phyloP scores from a whole-genome alignment of 2,797 vertebrate species.

The Hydrocynus forskahlii region DNA sequence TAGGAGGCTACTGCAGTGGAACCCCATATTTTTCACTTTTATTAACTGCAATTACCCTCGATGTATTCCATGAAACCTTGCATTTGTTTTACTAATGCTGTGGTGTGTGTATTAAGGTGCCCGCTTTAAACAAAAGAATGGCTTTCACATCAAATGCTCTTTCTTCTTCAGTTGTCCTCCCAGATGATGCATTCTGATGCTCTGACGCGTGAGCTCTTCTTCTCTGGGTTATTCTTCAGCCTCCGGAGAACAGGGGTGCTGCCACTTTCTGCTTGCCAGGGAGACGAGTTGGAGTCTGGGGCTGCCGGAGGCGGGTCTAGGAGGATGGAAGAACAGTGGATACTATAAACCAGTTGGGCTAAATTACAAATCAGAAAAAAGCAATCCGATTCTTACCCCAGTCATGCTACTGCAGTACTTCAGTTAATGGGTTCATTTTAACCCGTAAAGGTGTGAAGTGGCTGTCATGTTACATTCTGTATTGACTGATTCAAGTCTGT shows the following conservation, averaged over 20 bases:
- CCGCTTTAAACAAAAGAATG: background rate
- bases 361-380: background rate
- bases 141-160: background rate
- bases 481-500: no score
- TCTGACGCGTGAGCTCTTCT: slow-evolving; percentile 74
- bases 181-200: slow-evolving; percentile 66
- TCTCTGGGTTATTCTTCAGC: slow-evolving; percentile 77
- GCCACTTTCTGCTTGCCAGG: slow-evolving; percentile 63
- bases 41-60: background rate
- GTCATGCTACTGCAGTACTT: no score
- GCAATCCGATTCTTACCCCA: background rate
- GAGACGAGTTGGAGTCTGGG: slow-evolving; percentile 46
- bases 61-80: background rate
- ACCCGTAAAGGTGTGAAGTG: no score
- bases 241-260: slow-evolving; percentile 73
- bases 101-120: background rate
- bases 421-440: no score
- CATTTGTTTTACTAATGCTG: background rate
- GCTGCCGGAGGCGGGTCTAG: slow-evolving; percentile 30
- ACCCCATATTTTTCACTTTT: background rate
- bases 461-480: no score
- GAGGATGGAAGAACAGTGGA: background rate
- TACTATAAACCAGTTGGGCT: background rate
- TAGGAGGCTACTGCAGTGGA: background rate
- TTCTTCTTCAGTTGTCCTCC: slow-evolving; percentile 44